phyloP scores from a whole-genome alignment of 2,888 invertebrate species.

The Drosophila imparisetae region DNA sequence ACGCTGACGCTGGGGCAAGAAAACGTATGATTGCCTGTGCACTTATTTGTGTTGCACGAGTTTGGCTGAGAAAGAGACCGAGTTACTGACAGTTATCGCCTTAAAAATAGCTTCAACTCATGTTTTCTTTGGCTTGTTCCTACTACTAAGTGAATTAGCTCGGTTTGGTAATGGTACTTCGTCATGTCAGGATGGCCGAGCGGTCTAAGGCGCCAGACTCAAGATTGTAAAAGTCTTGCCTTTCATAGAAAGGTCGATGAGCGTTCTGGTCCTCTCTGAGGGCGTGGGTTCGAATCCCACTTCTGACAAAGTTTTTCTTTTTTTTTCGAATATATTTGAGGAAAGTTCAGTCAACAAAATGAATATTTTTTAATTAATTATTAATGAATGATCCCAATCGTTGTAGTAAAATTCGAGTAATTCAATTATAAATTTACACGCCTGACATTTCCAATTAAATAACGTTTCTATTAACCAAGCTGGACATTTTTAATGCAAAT shows the following conservation, averaged over 20 bases:
- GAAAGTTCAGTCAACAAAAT: conserved; percentile 23
- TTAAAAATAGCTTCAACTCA: conserved; percentile 18
- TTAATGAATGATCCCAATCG: conserved; percentile 39
- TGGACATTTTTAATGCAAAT: conserved; percentile 57
- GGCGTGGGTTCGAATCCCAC: conserved; percentile 84
- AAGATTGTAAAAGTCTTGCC: conserved; percentile 64
- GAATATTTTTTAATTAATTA: conserved; percentile 59
- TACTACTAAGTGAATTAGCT: background rate
- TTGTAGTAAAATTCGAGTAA: conserved; percentile 60
- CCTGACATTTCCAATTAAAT: conserved; percentile 66
- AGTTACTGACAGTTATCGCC: conserved; percentile 1
- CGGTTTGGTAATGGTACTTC: conserved; percentile 6
- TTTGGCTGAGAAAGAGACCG: background rate
- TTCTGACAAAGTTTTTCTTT: conserved; percentile 73
- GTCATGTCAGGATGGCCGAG: conserved; percentile 83
- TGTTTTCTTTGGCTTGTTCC: background rate
- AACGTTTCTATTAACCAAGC: conserved; percentile 33
- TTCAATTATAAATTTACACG: conserved; percentile 71
- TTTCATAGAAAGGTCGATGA: conserved; percentile 66
- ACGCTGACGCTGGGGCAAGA: conserved; percentile 53
- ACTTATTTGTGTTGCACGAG: conserved; percentile 6
- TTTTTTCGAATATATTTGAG: background rate
- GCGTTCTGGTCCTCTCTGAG: conserved; percentile 84
- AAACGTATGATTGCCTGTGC: conserved; percentile 62
- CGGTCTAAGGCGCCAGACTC: conserved; percentile 84